phyloP scores from a whole-genome alignment of 2,888 invertebrate species.

The Limnephilus auricula region DNA sequence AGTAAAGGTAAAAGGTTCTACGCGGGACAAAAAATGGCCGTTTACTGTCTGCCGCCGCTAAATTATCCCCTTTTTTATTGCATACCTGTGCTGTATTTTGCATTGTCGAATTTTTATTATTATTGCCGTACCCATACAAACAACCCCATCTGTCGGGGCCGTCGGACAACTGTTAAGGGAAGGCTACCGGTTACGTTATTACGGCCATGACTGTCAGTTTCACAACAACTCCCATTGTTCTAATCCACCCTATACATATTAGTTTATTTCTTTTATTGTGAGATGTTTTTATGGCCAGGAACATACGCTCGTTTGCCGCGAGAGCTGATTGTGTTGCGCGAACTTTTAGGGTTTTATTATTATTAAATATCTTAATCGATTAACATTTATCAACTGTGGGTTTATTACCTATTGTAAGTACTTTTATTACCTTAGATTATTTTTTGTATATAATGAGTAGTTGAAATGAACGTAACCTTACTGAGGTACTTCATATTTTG shows the following conservation, averaged over 20 bases:
- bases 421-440: neutral
- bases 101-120: conserved; percentile 39
- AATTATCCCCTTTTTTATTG: conserved; percentile 34
- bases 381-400: neutral
- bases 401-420: neutral
- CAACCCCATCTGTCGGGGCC: conserved; percentile 31
- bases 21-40: conserved; percentile 41
- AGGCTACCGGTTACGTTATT: conserved; percentile 14
- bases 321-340: neutral
- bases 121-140: conserved; percentile 40
- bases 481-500: too few species aligned
- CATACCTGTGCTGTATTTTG: conserved; percentile 42
- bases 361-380: neutral
- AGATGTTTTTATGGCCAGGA: conserved; percentile 5
- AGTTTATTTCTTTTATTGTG: conserved; percentile 16
- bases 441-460: too few species aligned
- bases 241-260: conserved; percentile 13
- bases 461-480: too few species aligned
- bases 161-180: conserved; percentile 26
- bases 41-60: conserved; percentile 45
- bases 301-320: neutral
- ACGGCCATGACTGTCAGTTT: conserved; percentile 21
- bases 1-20: conserved; percentile 41
- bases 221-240: conserved; percentile 15
- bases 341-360: neutral